A percentile compares a stretch with the other conserved stretches of the same genome.
Conservation (phyloP, 2,113 vertebrate species). For the Hemibagrus wyckioides region DNA sequence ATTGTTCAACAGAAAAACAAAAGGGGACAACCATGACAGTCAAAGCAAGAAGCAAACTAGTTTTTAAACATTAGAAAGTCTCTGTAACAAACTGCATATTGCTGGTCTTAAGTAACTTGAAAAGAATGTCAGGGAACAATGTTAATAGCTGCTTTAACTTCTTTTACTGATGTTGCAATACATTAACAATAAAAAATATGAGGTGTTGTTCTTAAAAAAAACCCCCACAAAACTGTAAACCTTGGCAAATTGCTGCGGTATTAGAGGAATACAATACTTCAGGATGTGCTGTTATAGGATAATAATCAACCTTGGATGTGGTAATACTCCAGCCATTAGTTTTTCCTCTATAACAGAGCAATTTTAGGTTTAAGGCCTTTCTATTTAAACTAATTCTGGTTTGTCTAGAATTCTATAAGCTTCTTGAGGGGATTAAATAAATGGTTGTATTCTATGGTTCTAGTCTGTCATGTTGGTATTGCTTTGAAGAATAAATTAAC, state of each 20-base stretch:
- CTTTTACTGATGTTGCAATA: not conserved
- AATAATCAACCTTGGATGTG: not conserved
- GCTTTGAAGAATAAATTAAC: not conserved
- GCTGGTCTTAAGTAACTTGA: not conserved
- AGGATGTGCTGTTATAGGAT: not conserved
- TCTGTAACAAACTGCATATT: not conserved
- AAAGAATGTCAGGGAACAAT: not conserved
- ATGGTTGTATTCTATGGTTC: not conserved
- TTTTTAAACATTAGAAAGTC: not conserved
- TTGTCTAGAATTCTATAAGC: not conserved
- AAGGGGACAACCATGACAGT: not conserved
- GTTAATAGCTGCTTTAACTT: not conserved
- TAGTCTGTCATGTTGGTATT: not conserved
- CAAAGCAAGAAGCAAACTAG: not conserved
- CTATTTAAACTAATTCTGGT: not conserved
- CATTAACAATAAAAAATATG: not conserved
- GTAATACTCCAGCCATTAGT: not conserved
- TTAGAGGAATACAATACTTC: not conserved
- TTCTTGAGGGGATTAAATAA: not conserved
- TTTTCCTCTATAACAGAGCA: not conserved
- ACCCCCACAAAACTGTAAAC: not conserved
- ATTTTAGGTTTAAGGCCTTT: conserved; percentile 3
- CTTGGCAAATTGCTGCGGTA: not conserved
- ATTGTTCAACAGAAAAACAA: not conserved
- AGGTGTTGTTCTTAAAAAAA: not conserved